These are phyloP conservation scores for Rhinoderma darwinii DNA, from an alignment of 2,113 vertebrate genomes.

Conservation along the genomic window DNA sequence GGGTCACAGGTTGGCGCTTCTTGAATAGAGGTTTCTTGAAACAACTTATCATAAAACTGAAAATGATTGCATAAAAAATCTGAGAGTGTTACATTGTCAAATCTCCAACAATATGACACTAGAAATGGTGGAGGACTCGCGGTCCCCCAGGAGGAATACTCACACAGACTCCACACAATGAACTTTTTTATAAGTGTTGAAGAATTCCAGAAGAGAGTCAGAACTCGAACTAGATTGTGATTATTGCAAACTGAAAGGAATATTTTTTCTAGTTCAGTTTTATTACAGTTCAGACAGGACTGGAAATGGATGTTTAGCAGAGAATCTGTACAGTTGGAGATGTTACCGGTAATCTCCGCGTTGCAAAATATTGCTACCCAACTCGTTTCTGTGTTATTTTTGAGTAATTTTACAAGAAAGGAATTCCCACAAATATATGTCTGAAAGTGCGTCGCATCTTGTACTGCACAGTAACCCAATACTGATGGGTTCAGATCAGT, in stretches of 20 bases:
- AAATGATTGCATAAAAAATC: conserved; percentile 69
- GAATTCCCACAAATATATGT: conserved; percentile 31
- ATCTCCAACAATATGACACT: conserved; percentile 71
- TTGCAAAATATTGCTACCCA: conserved; percentile 37
- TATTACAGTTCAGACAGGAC: conserved; percentile 24
- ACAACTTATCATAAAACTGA: conserved; percentile 69
- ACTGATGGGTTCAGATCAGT: neutral
- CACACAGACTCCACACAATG: conserved; percentile 66
- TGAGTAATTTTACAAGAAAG: neutral
- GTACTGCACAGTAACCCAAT: conserved; percentile 18
- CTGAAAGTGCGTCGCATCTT: neutral
- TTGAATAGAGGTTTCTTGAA: conserved; percentile 66
- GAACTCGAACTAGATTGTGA: neutral
- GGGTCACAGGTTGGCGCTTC: conserved; percentile 70
- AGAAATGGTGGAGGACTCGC: conserved; percentile 61
- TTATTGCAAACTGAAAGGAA: conserved; percentile 13
- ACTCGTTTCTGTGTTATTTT: neutral
- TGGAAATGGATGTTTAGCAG: neutral
- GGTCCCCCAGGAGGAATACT: conserved; percentile 70
- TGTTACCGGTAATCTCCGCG: neutral
- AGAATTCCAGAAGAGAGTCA: neutral
- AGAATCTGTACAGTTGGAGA: conserved; percentile 6
- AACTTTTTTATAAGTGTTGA: conserved; percentile 57
- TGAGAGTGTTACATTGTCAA: conserved; percentile 66
- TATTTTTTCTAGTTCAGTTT: neutral